Percentiles rank a stretch among this genome's conserved stretches.
Conservation (phyloP, 2,797 vertebrate genomes). For the Lophotriccus pileatus region DNA sequence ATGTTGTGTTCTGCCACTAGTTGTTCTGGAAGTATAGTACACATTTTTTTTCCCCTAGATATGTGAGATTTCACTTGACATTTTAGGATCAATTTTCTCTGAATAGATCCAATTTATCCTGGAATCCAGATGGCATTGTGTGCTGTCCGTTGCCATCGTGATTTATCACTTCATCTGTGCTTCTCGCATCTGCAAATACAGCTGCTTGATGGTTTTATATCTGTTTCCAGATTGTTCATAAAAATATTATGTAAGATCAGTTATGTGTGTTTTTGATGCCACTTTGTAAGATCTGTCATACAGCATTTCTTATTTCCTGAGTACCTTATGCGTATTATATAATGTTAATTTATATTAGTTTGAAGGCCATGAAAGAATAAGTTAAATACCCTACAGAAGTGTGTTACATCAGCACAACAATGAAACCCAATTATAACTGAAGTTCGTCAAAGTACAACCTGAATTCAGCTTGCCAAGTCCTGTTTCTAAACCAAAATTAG, state of each 20-base stretch:
- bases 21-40: not conserved
- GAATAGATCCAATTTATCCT: not conserved
- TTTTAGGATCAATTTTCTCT: not conserved
- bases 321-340: not conserved
- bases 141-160: accelerated
- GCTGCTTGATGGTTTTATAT: not conserved
- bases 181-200: not conserved
- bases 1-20: not conserved
- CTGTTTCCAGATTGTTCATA: not conserved
- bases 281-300: not conserved
- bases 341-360: not conserved
- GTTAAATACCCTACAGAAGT: not conserved
- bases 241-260: not conserved
- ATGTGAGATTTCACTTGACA: not conserved
- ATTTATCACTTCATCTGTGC: not conserved
- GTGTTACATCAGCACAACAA: not conserved
- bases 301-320: not conserved
- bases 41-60: not conserved
- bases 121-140: not conserved
- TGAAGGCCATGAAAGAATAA: not conserved
- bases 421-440: not conserved
- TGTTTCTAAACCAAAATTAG: not conserved
- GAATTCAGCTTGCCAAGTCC: not conserved
- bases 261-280: not conserved
- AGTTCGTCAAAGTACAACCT: not conserved